Evolutionary conservation across 2,888 invertebrate species (phyloP), one percentile per base, ranked within the genome.

Genomic region (Labia minor): DNA sequence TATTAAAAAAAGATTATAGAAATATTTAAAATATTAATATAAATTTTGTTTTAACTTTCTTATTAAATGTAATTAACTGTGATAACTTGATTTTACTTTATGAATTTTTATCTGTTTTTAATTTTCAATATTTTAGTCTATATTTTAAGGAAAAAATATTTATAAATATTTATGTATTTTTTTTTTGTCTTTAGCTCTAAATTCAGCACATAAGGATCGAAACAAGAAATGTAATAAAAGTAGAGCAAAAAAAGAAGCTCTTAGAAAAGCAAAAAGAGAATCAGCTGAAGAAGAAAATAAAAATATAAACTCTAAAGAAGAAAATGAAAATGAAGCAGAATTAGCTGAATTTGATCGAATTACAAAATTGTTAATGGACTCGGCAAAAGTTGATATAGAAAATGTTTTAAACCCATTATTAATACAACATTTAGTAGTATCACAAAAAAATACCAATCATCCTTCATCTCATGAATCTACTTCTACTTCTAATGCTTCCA

Each of bases 321-420:
- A 49, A 49, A 4, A 49, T 16, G 49, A 49, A 3, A 49, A 49
- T 14, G 49, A 49, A 49, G 49, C 49, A 16, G 49, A 49, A 49
- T 49, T 49, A 16, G 49, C 49, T n/a, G 49, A 49, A 49, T 49
- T 49, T 49, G 49, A 49, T 49, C 49, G 49, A 16, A 49, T 49
- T 49, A 49, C 49, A 49, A 49, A 49, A 49, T 49, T 49, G 49
- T 49, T 49, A 49, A 49, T 49, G 49, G 49, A 49, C n/a, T 49
- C 49, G 2, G 49, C 49, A 11, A 49, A 49, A 49, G 49, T 49
- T 49, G 49, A 49, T 49, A 49, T 49, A 10, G 49, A 49, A 49
- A 49, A 49, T 49, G 49, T 49, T 49, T 49, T 49, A 14, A 49
- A 49, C 14, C 49, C 49, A 49, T 16, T 49, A 11, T 49, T 49